Evolutionary conservation across 2,888 invertebrate species (phyloP), one percentile per base, ranked within the genome.

Genomic region (Campoplex nolae): DNA sequence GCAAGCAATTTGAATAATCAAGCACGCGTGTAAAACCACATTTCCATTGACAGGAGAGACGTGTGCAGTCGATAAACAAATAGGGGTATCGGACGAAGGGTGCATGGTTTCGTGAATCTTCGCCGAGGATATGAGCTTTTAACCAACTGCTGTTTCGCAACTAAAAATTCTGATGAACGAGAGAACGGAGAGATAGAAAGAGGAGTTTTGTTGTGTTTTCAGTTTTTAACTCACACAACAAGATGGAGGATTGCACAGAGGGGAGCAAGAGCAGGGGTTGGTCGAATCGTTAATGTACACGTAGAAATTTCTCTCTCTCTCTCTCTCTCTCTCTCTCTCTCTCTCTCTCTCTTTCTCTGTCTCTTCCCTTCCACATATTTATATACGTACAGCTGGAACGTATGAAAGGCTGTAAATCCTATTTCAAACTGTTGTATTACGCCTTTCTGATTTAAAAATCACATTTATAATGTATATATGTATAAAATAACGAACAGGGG

Each of bases 191-290:
- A 68, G 54, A 71, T 58, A 68, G 42, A 75, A 58, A 74, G 67
- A 82, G 38, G 54, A 32, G 78, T 68, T 67, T 80, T 28, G 32
- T 51, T 58, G 65, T 48, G 71, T 86, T 86, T 86, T 83, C 78
- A 86, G 45, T 70, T 78, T 75, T 68, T 76, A 85, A 85, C 78
- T 32, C 79, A 23, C 28, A 75, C 65, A 75, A 51, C 70, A 75
- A 71, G 73, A 73, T 58, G 68, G 70, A 75, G 82, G 82, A 82
- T 82, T 82, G 78, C 28, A 68, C 70, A 28, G 81, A 38, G n/a
- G n/a, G 68, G 42, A 32, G 70, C 13, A 48, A n/a, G 62, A 35
- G 51, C 18, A 38, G 62, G 79, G 42, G 56, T 56, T 80, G 79
- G 65, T 73, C 51, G 78, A 70, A 83, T 79, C 75, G n/a, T 68